Conservation (phyloP, 2,888 invertebrate genomes). For the Chrysomela aeneicollis region DNA sequence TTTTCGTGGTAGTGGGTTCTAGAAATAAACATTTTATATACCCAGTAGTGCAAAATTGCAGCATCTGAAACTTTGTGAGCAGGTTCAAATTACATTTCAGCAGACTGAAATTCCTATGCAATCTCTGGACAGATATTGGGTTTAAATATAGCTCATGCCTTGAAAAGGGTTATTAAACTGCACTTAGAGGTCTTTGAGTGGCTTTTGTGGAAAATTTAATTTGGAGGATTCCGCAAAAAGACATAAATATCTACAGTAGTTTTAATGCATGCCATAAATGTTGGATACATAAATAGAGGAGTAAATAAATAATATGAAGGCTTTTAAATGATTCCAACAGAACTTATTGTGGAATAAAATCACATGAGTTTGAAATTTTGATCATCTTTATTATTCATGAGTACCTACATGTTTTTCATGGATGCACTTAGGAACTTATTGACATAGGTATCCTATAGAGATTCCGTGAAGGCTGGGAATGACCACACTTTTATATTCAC, state of each 20-base stretch:
- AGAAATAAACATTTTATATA: too few species aligned
- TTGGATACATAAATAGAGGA: background rate
- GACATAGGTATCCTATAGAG: too few species aligned
- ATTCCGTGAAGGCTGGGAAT: too few species aligned
- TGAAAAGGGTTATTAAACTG: conserved; percentile 5
- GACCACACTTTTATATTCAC: too few species aligned
- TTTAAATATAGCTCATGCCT: conserved; percentile 7
- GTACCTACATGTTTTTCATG: too few species aligned
- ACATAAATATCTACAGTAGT: background rate
- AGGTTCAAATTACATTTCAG: background rate
- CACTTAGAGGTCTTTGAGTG: conserved; percentile 5
- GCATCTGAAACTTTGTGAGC: background rate
- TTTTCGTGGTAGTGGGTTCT: too few species aligned
- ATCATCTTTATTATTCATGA: too few species aligned
- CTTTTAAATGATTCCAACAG: too few species aligned
- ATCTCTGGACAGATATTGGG: background rate
- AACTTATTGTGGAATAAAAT: too few species aligned
- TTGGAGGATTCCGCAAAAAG: background rate
- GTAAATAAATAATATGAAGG: background rate
- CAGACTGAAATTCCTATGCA: background rate
- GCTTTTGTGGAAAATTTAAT: conserved; percentile 2
- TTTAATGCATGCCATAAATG: background rate
- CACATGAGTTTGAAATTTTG: too few species aligned
- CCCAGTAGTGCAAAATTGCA: background rate
- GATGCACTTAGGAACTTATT: too few species aligned